Evolutionary conservation across 2,797 vertebrate genomes (phyloP), one percentile per base, ranked within the genome.

Genomic region (Anguilla megastoma): DNA sequence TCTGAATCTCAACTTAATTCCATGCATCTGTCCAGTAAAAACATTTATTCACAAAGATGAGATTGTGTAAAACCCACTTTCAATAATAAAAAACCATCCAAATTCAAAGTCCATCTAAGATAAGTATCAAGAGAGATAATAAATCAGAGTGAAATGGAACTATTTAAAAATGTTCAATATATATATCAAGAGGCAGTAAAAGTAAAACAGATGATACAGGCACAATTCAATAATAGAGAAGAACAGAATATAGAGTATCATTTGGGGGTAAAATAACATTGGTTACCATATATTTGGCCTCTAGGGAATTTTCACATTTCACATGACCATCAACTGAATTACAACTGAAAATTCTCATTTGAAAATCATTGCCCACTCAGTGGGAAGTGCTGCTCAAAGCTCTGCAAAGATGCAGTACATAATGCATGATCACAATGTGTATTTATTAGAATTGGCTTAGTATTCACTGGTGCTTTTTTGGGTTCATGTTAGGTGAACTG

Each of bases 1-100:
- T 45, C 85, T 90, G 84, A 82, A 85, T 90, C 86, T 88, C 66
- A 85, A 33, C 54, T 66, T 85, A 60, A 85, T 85, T 85, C 84
- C 30, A 21, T 60, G 27, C 21, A 36, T 41, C 36, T 85, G 56
- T 85, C 54, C 84, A 60, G 84, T 50, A 66, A 16, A 45, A 85
- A 85, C 14, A 66, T 36, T 79, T 60, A 45, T 30, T 85, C 83
- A 54, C 50, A 60, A 60, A 63, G n/a, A 58, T 41, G 56, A 60
- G 9, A 85, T 21, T 56, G 54, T 85, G 52, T 85, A 30, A 85
- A 85, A 33, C 18, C 84, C 84, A 85, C 60, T 60, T 63, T 66
- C 54, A 66, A 45, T 63, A 60, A 36, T 50, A 48, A 48, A 76
- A 41, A 48, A 82, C 30, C 2, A 79, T 50, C 30, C 3, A 21